Evolutionary conservation across 1,140 invertebrate genomes (phyloP).

Genomic region (Nymphalis io): DNA sequence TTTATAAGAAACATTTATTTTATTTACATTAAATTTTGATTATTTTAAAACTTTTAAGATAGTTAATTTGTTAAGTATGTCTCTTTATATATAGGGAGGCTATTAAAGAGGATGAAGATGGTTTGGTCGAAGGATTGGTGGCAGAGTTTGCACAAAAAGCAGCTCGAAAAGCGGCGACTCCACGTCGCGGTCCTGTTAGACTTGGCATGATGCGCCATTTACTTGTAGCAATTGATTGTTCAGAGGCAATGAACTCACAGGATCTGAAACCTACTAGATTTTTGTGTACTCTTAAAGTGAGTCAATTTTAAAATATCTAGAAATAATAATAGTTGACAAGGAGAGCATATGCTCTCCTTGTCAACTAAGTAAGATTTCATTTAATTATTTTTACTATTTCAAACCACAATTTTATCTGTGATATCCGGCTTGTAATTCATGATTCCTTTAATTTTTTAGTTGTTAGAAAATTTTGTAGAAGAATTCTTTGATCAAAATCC

Average conservation of each 20-base stretch:
- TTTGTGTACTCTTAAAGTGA: constrained; percentile 92
- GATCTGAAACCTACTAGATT: constrained; percentile 98
- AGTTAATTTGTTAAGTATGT: constrained; percentile 1
- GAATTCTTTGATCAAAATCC: constrained; percentile 99
- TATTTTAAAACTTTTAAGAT: background rate
- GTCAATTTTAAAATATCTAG: constrained; percentile 12
- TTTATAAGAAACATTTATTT: no score
- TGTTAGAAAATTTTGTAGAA: constrained; percentile 96
- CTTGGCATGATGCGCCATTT: constrained; percentile 98
- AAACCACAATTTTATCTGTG: background rate
- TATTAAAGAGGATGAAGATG: constrained; percentile 97
- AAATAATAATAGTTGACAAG: no score
- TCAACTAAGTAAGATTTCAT: no score
- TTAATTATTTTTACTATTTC: no score
- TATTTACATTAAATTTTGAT: no score
- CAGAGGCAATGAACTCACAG: constrained; percentile 95
- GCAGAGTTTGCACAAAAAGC: constrained; percentile 95
- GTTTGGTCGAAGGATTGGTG: constrained; percentile 92
- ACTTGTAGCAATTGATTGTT: constrained; percentile 95
- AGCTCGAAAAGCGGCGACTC: constrained; percentile 85
- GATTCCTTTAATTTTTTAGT: constrained; percentile 78
- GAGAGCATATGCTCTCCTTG: no score
- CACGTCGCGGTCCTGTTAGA: constrained; percentile 87
- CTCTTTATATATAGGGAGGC: constrained; percentile 89
- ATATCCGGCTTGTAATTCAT: no score